Base-by-base conservation (phyloP, 2,113 vertebrate genomes). In the Otocyon megalotis region DNA sequence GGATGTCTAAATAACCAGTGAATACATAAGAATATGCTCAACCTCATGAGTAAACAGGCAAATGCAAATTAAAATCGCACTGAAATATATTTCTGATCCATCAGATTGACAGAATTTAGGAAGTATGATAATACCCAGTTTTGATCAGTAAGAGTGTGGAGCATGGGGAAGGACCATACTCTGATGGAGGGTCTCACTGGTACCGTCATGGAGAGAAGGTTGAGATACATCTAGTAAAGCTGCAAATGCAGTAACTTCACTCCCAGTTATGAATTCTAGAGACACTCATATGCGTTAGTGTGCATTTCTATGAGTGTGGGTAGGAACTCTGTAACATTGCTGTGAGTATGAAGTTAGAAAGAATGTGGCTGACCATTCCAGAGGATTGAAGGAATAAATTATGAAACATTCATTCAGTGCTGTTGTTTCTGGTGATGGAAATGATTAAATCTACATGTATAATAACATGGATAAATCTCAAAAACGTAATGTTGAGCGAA, bases 1-100 rank as follows among this genome's bases (percentile, higher is more conserved):
- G 10, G 56, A 86, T 76, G 24, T 82, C 54, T 88, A 82, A 74
- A 67, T 67, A 28, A 50, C 26, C 30, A 50, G 43, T 77, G 82
- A 91, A 85, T 54, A 53, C 13, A 14, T 58, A 53, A 91, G 48
- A 86, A 54, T 17, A 67, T 30, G 2, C 16, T 63, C 56, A 85
- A 4, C 8, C 16, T 93, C 56, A 53, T 71, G 54, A 80, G 74
- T 72, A 92, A 82, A 90, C 9, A 53, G 65, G 20, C 17, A 91
- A 58, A n/a, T 67, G 28, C 56, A 83, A 86, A 56, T 32, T 82
- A 48, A 94, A 96, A 37, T 89, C 88, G 91, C 16, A 30, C n/a
- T 9, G 26, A 71, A 43, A 58, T 84, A 28, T 26, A n/a, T 43
- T 88, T 93, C 37, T 83, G 43, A 62, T 19, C 0, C 20, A 24